Conservation (phyloP, 2,113 vertebrate species). For the Oncorhynchus keta region DNA sequence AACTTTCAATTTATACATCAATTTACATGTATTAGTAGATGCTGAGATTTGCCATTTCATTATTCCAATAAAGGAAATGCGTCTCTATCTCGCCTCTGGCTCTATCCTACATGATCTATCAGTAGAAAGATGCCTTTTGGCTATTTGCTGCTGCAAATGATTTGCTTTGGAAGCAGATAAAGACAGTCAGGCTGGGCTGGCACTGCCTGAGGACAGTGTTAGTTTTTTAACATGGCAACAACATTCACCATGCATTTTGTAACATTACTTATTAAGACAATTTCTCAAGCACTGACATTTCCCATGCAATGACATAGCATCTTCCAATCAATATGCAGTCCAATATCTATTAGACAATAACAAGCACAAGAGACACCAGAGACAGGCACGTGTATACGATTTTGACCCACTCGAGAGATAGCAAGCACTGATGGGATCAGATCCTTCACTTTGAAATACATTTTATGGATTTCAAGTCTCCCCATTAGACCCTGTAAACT, state of each 20-base stretch:
- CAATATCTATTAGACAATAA: too few relatives aligned
- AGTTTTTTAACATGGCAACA: constrained; percentile 26
- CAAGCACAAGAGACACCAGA: too few relatives aligned
- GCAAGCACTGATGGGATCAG: too few relatives aligned
- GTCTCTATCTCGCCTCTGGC: constrained; percentile 49
- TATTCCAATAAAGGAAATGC: constrained; percentile 52
- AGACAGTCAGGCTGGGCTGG: constrained; percentile 46
- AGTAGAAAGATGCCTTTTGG: constrained; percentile 51
- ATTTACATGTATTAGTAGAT: constrained; percentile 65
- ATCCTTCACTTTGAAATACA: too few relatives aligned
- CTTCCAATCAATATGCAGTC: too few relatives aligned
- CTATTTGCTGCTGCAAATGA: constrained; percentile 66
- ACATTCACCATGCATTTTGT: neutral
- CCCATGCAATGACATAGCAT: too few relatives aligned
- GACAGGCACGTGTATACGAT: too few relatives aligned
- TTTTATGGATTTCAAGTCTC: too few relatives aligned
- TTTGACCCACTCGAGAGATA: too few relatives aligned
- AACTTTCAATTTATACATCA: constrained; percentile 47
- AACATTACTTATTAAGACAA: too few relatives aligned
- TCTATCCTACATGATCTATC: constrained; percentile 56
- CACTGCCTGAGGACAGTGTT: constrained; percentile 45
- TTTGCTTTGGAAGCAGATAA: constrained; percentile 65
- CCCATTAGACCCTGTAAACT: too few relatives aligned
- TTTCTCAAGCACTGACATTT: too few relatives aligned
- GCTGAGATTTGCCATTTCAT: constrained; percentile 56